phyloP scores from a whole-genome alignment of 1,140 invertebrate species.

The Lutraria rhynchaena region DNA sequence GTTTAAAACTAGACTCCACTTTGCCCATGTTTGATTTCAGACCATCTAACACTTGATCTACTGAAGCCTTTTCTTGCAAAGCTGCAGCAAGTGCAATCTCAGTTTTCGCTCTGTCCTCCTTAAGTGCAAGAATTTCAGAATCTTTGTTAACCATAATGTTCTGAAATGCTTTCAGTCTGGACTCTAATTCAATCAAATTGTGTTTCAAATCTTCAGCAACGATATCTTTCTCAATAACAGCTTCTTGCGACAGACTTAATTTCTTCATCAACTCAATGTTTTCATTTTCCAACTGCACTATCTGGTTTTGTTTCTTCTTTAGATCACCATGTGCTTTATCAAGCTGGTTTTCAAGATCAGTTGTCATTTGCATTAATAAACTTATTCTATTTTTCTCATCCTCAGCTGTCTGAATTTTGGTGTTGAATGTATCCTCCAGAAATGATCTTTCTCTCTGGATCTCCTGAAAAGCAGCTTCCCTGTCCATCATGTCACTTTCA shows the following conservation, averaged over 20 bases:
- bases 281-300: constrained; percentile 79
- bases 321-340: constrained; percentile 78
- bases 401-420: constrained; percentile 79
- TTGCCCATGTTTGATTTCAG: constrained; percentile 82
- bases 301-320: constrained; percentile 76
- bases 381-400: constrained; percentile 78
- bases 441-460: constrained; percentile 80
- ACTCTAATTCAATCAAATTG: constrained; percentile 79
- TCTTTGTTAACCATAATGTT: constrained; percentile 75
- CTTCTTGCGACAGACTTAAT: constrained; percentile 80
- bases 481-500: constrained; percentile 83
- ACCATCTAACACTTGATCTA: constrained; percentile 80
- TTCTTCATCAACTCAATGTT: constrained; percentile 81
- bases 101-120: constrained; percentile 81
- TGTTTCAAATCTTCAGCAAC: constrained; percentile 79
- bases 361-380: constrained; percentile 73
- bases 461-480: constrained; percentile 82
- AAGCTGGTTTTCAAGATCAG: constrained; percentile 80
- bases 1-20: constrained; percentile 81
- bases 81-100: constrained; percentile 80
- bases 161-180: constrained; percentile 76
- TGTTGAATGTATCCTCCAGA: constrained; percentile 79
- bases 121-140: constrained; percentile 77
- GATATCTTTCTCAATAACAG: constrained; percentile 80
- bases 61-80: constrained; percentile 81